phyloP scores from a whole-genome alignment of 2,113 vertebrate species.

The Catharus bicknelli region DNA sequence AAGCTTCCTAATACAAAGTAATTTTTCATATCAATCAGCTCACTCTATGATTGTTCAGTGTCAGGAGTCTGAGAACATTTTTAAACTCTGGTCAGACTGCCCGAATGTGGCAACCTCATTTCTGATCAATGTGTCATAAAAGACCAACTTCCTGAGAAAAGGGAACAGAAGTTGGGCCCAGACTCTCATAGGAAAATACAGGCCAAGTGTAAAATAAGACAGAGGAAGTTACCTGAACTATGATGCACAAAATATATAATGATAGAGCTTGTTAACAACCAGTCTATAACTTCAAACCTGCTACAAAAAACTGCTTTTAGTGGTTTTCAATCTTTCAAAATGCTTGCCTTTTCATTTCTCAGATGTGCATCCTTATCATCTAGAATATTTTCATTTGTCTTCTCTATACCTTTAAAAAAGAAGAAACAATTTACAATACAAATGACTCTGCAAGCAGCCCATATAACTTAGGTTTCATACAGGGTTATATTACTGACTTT shows the following conservation, averaged over 20 bases:
- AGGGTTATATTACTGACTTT: background rate
- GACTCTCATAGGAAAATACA: background rate
- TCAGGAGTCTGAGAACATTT: background rate
- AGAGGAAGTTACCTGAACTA: background rate
- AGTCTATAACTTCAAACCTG: background rate
- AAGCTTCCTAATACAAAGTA: background rate
- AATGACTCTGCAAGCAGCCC: background rate
- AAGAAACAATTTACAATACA: background rate
- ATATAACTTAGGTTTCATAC: background rate
- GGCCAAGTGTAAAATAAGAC: background rate
- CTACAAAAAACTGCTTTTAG: background rate
- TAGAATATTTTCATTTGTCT: background rate
- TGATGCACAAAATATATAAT: background rate
- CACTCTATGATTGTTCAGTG: background rate
- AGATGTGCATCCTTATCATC: background rate
- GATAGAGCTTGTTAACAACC: background rate
- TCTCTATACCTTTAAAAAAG: constrained; percentile 36
- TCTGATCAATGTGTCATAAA: background rate
- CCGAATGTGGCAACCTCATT: background rate
- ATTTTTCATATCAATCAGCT: background rate
- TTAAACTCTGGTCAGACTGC: background rate
- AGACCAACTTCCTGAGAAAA: background rate
- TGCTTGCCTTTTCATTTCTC: constrained; percentile 54
- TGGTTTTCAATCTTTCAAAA: background rate
- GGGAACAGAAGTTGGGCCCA: background rate